Evolutionary conservation across 2,113 vertebrate genomes (phyloP).

Genomic region (Notechis scutatus): DNA sequence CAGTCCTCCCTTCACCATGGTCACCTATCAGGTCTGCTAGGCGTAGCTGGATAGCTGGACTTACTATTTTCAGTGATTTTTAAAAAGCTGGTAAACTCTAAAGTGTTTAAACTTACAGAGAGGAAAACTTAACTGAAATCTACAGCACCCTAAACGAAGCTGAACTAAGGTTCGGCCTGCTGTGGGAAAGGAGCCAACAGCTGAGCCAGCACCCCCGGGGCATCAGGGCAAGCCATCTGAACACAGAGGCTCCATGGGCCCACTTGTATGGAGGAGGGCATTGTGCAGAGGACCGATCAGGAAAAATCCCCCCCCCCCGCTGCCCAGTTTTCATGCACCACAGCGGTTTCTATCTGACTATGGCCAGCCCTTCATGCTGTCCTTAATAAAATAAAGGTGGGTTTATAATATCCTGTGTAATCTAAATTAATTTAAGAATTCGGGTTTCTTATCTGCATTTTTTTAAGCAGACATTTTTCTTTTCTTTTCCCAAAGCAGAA

Average conservation of each 20-base stretch:
- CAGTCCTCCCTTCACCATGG: neutral
- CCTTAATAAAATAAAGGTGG: neutral
- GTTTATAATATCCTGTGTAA: neutral
- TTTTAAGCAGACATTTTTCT: conserved; percentile 67
- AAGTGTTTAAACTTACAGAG: neutral
- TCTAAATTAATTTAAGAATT: neutral
- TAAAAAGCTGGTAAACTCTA: neutral
- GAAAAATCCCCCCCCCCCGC: neutral
- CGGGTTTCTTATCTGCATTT: conserved; percentile 48
- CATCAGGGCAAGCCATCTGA: neutral
- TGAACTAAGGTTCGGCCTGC: neutral
- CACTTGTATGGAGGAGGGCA: neutral
- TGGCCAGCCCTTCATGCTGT: neutral
- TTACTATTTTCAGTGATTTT: neutral
- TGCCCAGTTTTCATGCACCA: neutral
- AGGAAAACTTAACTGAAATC: neutral
- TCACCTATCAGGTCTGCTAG: neutral
- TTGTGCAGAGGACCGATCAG: neutral
- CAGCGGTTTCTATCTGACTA: neutral
- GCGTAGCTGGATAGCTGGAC: neutral
- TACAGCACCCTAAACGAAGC: neutral
- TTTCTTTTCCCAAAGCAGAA: conserved; percentile 76
- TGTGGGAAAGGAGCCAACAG: accelerated
- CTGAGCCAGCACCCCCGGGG: neutral
- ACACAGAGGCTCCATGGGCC: neutral